These are phyloP conservation scores for Heteromormyrus szaboi DNA, from an alignment of 2,797 vertebrate genomes.

Conservation along the genomic window DNA sequence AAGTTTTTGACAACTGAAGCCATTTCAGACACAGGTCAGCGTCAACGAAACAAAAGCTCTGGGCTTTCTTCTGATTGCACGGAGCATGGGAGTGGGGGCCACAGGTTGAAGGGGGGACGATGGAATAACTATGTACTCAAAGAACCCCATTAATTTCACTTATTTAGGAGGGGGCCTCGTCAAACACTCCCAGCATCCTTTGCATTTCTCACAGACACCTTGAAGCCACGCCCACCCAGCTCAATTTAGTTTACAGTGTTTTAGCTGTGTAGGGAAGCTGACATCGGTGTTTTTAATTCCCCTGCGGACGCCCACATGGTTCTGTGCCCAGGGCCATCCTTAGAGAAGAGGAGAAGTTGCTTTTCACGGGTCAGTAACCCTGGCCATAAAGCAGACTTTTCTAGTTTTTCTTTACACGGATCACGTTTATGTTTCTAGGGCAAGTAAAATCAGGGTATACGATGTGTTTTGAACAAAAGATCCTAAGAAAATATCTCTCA, in stretches of 20 bases:
- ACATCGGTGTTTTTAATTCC: constrained; percentile 7
- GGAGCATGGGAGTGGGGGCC: constrained; percentile 36
- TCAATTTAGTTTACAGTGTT: constrained; percentile 74
- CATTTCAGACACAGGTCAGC: constrained; percentile 87
- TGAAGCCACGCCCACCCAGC: constrained; percentile 63
- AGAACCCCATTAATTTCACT: constrained; percentile 87
- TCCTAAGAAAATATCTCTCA: neutral
- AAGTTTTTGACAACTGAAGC: constrained; percentile 73
- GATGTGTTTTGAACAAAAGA: neutral
- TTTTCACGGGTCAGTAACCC: constrained; percentile 45
- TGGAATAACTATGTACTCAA: constrained; percentile 75
- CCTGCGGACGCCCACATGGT: neutral
- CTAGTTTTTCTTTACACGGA: constrained; percentile 58
- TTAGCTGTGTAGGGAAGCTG: constrained; percentile 54
- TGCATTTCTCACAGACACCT: constrained; percentile 64
- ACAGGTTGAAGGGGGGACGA: neutral
- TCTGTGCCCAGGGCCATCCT: neutral
- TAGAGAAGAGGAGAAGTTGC: constrained; percentile 47
- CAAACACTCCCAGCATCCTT: constrained; percentile 78
- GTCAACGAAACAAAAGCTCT: constrained; percentile 59
- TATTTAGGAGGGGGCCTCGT: constrained; percentile 80
- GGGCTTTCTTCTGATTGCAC: constrained; percentile 60
- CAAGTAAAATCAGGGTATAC: neutral
- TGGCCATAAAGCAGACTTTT: constrained; percentile 49
- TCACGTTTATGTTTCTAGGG: constrained; percentile 32